Evolutionary conservation across 1,140 invertebrate species (phyloP).

Genomic region (Scaptomyza hsui): DNA sequence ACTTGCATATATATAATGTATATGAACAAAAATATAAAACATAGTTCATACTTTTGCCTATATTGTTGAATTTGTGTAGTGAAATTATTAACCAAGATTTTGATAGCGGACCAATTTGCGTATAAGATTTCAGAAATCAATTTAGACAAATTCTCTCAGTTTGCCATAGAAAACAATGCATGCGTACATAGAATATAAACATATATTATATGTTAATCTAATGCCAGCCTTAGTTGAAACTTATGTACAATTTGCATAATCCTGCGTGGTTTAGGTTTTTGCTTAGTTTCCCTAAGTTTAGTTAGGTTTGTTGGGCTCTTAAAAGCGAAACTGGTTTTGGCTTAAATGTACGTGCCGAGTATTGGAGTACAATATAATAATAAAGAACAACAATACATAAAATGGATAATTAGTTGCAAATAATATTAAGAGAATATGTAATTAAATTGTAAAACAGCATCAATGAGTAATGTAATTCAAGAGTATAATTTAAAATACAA

Average conservation of each 20-base stretch:
- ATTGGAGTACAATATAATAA: constrained; percentile 46
- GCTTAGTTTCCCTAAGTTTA: constrained; percentile 67
- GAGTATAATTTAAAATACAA: constrained; percentile 80
- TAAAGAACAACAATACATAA: constrained; percentile 35
- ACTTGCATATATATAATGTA: constrained; percentile 13
- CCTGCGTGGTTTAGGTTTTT: constrained; percentile 58
- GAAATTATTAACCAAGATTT: constrained; percentile 79
- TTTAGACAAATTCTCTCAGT: constrained; percentile 75
- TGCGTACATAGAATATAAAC: constrained; percentile 8
- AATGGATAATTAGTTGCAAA: constrained; percentile 62
- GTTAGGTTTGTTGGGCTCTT: constrained; percentile 62
- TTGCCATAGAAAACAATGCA: constrained; percentile 59
- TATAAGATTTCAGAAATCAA: constrained; percentile 81
- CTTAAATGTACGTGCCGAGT: constrained; percentile 54
- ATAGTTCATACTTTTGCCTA: constrained; percentile 56
- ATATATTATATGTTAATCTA: constrained; percentile 41
- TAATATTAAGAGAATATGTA: constrained; percentile 62
- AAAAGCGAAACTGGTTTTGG: constrained; percentile 63
- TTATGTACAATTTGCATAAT: constrained; percentile 41
- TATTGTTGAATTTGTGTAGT: constrained; percentile 81
- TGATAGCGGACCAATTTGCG: constrained; percentile 83
- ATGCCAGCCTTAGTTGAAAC: constrained; percentile 63
- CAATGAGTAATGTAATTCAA: constrained; percentile 45
- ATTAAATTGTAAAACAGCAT: constrained; percentile 59
- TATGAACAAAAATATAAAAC: constrained; percentile 29